Conservation (phyloP, 2,797 vertebrate genomes). For the Stomatorhinus walkeri region DNA sequence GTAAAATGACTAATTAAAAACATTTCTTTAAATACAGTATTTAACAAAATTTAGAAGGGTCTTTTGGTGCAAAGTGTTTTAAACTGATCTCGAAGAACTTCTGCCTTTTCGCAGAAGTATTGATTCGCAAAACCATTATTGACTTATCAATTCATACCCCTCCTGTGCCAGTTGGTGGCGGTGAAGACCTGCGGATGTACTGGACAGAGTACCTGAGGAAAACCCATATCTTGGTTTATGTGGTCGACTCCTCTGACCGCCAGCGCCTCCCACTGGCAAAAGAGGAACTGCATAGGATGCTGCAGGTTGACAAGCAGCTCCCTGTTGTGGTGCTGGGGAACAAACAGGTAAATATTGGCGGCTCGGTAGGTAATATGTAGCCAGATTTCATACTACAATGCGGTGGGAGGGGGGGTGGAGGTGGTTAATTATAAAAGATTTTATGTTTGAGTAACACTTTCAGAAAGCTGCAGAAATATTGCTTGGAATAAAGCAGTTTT, state of each 20-base stretch:
- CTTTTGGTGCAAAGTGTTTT: background rate
- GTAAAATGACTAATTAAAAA: background rate
- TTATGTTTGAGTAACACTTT: too few relatives aligned
- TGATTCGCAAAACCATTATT: too few relatives aligned
- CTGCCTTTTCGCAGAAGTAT: background rate
- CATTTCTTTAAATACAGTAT: background rate
- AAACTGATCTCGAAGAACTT: background rate
- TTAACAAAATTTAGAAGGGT: background rate
- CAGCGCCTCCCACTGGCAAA: slow-evolving; percentile 66
- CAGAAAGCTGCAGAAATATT: too few relatives aligned
- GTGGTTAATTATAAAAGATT: too few relatives aligned
- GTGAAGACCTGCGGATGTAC: slow-evolving; percentile 76
- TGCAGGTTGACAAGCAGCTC: slow-evolving; percentile 60
- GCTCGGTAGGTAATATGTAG: background rate
- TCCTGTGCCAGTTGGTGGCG: slow-evolving; percentile 69
- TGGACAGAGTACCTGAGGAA: slow-evolving; percentile 78
- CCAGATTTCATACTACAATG: background rate
- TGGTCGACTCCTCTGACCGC: slow-evolving; percentile 79
- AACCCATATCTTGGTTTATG: slow-evolving; percentile 77
- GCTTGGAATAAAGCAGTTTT: too few relatives aligned
- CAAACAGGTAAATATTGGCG: slow-evolving; percentile 50
- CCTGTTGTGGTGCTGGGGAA: slow-evolving; percentile 76
- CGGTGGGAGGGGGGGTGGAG: background rate
- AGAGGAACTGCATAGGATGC: slow-evolving; percentile 73
- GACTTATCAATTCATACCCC: background rate